These are phyloP conservation scores for Drymonia ruficornis DNA, from an alignment of 2,888 invertebrate genomes.

Conservation along the genomic window DNA sequence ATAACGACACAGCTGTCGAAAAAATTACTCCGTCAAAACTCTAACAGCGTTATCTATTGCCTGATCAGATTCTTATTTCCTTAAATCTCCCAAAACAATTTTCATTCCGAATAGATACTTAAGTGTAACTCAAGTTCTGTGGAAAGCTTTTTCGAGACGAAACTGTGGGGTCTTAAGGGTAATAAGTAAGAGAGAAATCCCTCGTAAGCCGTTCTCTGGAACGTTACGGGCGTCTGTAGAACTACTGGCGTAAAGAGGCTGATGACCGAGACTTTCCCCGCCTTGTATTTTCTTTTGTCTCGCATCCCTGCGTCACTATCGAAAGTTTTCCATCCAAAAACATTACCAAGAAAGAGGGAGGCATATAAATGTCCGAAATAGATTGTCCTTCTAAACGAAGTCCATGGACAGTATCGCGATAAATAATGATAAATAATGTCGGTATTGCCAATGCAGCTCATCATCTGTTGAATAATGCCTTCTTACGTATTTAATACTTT, in stretches of 20 bases:
- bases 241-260: constrained; percentile 39
- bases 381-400: no score
- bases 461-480: no score
- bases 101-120: background rate
- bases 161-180: constrained; percentile 45
- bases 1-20: background rate
- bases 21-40: background rate
- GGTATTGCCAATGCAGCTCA: no score
- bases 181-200: constrained; percentile 49
- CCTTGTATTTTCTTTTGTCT: constrained; percentile 19
- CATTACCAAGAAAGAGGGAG: no score
- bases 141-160: constrained; percentile 18
- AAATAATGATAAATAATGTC: no score
- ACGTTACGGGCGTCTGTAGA: constrained; percentile 47
- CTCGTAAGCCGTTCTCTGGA: constrained; percentile 42
- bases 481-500: no score
- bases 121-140: background rate
- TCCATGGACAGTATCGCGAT: no score
- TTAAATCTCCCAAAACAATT: background rate
- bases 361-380: no score
- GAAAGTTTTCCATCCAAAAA: constrained; percentile 7
- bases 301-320: constrained; percentile 15
- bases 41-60: background rate
- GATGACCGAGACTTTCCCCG: constrained; percentile 32
- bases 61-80: background rate